phyloP scores from a whole-genome alignment of 2,797 vertebrate species.

The Gymnopithys bicolor region DNA sequence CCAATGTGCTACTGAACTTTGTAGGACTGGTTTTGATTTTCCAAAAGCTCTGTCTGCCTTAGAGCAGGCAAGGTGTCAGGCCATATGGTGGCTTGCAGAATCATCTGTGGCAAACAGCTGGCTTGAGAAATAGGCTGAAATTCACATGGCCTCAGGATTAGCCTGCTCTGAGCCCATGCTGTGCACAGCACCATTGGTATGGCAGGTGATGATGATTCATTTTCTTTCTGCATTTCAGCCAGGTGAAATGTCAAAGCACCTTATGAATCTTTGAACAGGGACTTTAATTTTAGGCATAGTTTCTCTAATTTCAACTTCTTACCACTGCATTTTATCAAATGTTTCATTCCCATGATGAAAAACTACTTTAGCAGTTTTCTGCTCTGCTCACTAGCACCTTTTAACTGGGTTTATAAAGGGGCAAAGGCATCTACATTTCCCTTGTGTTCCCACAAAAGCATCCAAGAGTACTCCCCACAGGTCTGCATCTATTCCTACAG shows the following conservation, averaged over 20 bases:
- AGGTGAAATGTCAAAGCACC: background rate
- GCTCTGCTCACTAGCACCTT: background rate
- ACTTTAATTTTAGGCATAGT: background rate
- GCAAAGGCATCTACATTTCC: background rate
- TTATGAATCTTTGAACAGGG: background rate
- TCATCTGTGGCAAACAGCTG: background rate
- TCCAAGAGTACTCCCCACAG: background rate
- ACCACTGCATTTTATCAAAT: background rate
- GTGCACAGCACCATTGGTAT: background rate
- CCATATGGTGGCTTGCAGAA: background rate
- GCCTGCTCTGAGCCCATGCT: accelerated
- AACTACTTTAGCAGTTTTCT: background rate
- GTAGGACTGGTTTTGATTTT: background rate
- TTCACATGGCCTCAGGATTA: background rate
- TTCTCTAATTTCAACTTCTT: background rate
- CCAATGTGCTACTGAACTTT: background rate
- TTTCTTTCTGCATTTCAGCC: background rate
- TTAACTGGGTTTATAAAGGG: background rate
- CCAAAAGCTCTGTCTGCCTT: background rate
- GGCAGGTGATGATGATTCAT: background rate
- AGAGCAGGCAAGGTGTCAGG: background rate
- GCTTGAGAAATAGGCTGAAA: background rate
- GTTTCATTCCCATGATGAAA: background rate
- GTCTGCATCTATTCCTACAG: background rate
- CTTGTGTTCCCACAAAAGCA: background rate